A percentile compares a stretch with the other conserved stretches of the same genome.
Evolutionary conservation across 2,797 vertebrate genomes (phyloP).

Genomic region (Natrix natrix): DNA sequence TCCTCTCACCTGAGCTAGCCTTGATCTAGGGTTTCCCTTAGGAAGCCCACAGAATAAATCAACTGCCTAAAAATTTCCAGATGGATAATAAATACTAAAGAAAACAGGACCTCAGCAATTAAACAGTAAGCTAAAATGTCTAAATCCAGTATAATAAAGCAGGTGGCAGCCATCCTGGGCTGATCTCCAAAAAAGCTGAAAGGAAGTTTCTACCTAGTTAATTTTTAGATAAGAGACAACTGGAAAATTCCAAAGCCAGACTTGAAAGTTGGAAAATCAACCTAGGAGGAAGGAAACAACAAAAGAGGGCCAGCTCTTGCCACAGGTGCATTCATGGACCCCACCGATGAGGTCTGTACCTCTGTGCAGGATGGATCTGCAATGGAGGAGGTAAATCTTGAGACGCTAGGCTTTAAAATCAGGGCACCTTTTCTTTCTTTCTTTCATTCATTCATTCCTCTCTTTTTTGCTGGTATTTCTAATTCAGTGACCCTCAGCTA

Average conservation of each 20-base stretch:
- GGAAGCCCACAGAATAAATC: background rate
- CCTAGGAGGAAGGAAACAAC: background rate
- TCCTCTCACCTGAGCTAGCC: background rate
- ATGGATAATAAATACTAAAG: background rate
- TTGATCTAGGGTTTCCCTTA: background rate
- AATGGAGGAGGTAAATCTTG: background rate
- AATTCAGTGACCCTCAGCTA: background rate
- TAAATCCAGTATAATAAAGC: background rate
- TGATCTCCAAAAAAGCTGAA: background rate
- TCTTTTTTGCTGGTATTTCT: background rate
- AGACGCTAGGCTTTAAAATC: background rate
- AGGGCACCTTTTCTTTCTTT: background rate
- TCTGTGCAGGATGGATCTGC: background rate
- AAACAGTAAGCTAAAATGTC: background rate
- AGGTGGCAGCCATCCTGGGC: background rate
- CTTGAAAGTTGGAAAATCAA: background rate
- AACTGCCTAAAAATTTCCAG: background rate
- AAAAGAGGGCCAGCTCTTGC: background rate
- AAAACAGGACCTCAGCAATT: background rate
- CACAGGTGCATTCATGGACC: background rate
- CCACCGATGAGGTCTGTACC: background rate
- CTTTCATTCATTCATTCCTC: too few relatives aligned
- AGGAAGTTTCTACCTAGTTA: background rate
- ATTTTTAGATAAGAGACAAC: background rate
- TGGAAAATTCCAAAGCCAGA: background rate